These are phyloP conservation scores for Apteryx mantelli DNA, from an alignment of 2,113 vertebrate genomes.

Conservation along the genomic window DNA sequence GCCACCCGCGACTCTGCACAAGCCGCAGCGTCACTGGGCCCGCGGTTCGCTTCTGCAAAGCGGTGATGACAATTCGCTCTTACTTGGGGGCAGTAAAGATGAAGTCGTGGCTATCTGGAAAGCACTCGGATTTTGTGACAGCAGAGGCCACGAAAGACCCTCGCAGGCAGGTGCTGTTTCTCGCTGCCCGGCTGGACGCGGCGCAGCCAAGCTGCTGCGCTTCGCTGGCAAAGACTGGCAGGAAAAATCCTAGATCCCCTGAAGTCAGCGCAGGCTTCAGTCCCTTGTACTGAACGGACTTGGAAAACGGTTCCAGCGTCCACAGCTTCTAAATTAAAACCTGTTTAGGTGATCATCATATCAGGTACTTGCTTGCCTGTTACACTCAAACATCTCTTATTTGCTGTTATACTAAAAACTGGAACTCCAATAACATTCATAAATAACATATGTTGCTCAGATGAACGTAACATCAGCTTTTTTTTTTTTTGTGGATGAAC, in stretches of 20 bases:
- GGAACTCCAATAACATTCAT: constrained; percentile 14
- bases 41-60: rapidly evolving
- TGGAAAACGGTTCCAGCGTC: constrained; percentile 5
- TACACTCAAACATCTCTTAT: background rate
- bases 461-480: constrained; percentile 38
- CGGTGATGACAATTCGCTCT: background rate
- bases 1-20: background rate
- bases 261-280: background rate
- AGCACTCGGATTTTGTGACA: background rate
- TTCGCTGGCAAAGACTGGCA: background rate
- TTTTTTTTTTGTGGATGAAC: background rate
- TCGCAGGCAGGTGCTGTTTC: constrained; percentile 26
- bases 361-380: background rate
- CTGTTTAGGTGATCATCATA: constrained; percentile 21
- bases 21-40: background rate
- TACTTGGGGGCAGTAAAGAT: background rate
- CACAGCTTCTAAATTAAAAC: constrained; percentile 33
- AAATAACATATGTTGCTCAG: constrained; percentile 48
- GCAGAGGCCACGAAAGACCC: background rate
- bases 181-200: background rate
- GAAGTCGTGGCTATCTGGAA: background rate
- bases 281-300: background rate
- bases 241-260: background rate
- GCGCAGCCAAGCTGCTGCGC: background rate
- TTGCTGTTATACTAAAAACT: background rate